Base-by-base conservation (phyloP, 2,797 vertebrate species). In the Benthosema pterotum region DNA sequence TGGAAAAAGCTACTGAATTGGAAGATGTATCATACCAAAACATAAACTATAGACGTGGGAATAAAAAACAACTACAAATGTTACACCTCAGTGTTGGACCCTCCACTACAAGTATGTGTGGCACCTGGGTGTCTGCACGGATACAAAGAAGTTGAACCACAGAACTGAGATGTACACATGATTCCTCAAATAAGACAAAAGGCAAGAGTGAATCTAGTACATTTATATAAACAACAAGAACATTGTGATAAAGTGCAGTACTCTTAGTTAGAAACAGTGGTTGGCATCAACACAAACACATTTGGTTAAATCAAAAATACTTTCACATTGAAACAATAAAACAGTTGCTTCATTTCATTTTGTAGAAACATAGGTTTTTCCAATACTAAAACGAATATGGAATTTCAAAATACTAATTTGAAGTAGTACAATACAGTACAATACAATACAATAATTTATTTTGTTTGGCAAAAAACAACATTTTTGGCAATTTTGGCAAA, bases 181-280 rank as follows among this genome's bases (percentile, higher is more conserved):
- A 53, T 52, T 80, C 28, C 65, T 63, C 28, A 25, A 43, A 68
- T 14, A 1, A 48, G 17, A 49, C 18, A 62, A 17, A 17, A 57
- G 18, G 60, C 11, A 52, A 28, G 15, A 49, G 17, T 51, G 55
- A 66, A 18, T 50, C 14, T 54, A n/a, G 68, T 46, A 84, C 71
- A 65, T 82, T 56, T 74, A 70, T 66, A 42, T 32, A 42, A 75
- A 78, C n/a, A 57, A 72, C 67, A 82, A n/a, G 63, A 75, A 81
- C 69, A 80, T 83, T 55, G 82, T 66, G 63, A 79, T 91, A 91
- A 91, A 91, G 90, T 91, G 90, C 90, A 89, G 80, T 42, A 61
- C 57, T 64, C 46, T 68, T 72, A 38, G 62, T 54, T 63, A 75
- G 57, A 78, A 69, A 79, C 22, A 52, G 28, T 55, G 46, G 52